Evolutionary conservation across 64 coral and sea anemone species (phyloP).

Genomic region (Anthopleura sola): DNA sequence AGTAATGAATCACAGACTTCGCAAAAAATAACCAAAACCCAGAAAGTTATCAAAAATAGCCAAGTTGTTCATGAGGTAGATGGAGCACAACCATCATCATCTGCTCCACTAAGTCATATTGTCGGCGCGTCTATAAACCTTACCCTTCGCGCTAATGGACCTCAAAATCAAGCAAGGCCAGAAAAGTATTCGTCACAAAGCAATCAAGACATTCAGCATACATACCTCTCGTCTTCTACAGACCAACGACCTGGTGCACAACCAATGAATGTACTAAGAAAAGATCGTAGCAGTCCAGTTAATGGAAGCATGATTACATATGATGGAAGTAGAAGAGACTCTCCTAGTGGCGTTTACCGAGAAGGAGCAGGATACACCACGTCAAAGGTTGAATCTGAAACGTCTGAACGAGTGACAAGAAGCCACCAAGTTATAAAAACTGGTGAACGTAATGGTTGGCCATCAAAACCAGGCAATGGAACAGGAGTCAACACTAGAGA

Average conservation of each 20-base stretch:
- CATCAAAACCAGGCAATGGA: neutral
- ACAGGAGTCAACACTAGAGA: neutral
- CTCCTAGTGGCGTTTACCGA: neutral
- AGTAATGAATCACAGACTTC: neutral
- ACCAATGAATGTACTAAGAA: neutral
- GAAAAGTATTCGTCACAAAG: neutral
- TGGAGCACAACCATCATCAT: neutral
- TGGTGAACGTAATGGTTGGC: neutral
- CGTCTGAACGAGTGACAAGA: neutral
- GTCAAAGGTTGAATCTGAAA: neutral
- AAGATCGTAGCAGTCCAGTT: neutral
- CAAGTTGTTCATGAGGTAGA: neutral
- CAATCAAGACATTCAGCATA: neutral
- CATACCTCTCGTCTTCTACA: too few species aligned
- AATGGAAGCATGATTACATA: neutral
- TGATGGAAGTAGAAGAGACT: neutral
- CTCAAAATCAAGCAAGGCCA: neutral
- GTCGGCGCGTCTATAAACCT: neutral
- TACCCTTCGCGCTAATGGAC: neutral
- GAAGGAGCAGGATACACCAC: neutral
- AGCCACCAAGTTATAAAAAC: neutral
- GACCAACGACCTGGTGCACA: neutral
- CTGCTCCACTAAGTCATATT: neutral
- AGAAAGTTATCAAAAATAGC: neutral
- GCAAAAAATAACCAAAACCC: neutral